Base-by-base conservation (phyloP, 2,797 vertebrate genomes). In the Oryzias sinensis region DNA sequence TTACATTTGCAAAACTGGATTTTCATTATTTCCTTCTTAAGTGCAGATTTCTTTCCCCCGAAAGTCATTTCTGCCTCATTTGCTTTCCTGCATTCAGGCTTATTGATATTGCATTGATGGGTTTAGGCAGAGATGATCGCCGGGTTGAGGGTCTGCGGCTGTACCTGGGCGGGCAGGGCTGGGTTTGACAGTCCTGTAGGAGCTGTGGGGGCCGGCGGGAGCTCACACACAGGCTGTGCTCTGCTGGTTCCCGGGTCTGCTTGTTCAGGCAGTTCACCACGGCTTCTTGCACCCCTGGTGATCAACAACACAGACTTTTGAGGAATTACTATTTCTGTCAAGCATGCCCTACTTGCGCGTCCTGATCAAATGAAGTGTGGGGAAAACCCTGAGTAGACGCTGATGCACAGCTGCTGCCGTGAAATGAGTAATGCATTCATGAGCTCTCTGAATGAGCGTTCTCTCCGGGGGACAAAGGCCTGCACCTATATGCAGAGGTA, bases 211-310 rank as follows among this genome's bases (percentile, higher is more conserved):
- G 96, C n/a, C 94, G 92, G 8, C 88, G 91, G 70, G 90, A 88
- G 81, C 86, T 93, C 73, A 92, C 87, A 59, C 97, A 99, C 46
- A 93, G 69, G 1, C 53, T 91, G 79, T 97, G 93, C 0, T 94
- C 92, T 0, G 79, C 88, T 2, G 87, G 79, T 68, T 96, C 93
- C 74, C 93, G 89, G 4, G 94, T 97, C 88, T 97, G 95, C 90
- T 95, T 97, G 90, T 98, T 98, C 82, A 97, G 88, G 82, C 97
- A 99, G 82, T 95, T 93, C 70, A 97, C 93, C 70, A 98, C 91
- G 13, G 95, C 94, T 84, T 98, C 95, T 87, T 97, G 96, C 80
- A 96, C 87, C 86, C 97, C 97, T 99, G 88, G 43, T 62, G 81
- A 53, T 13, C 68, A 6, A 85, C 40, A 74, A 40, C 24, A 74